Evolutionary conservation across 2,797 vertebrate species (phyloP).

Genomic region (Alectoris magna): DNA sequence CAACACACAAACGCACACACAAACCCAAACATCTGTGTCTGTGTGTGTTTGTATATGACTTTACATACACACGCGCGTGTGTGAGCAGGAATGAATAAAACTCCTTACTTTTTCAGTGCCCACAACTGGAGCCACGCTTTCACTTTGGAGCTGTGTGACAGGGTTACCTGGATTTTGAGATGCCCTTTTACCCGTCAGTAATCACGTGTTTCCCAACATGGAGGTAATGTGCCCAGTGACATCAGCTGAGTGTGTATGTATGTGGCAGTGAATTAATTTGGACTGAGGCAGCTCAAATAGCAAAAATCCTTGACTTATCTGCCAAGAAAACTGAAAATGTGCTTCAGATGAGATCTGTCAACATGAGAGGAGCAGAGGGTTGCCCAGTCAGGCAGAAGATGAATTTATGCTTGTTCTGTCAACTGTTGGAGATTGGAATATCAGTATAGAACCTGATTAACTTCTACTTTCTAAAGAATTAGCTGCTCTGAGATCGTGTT

Average conservation of each 20-base stretch:
- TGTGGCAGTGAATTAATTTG: background rate
- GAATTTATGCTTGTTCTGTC: slow-evolving; percentile 38
- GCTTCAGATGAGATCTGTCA: slow-evolving; percentile 31
- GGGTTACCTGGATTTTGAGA: background rate
- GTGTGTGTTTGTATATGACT: background rate
- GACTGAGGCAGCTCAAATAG: slow-evolving; percentile 35
- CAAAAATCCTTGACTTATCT: slow-evolving; percentile 30
- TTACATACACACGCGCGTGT: background rate
- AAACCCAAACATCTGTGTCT: accelerated
- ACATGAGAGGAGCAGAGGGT: slow-evolving; percentile 3
- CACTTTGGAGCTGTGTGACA: background rate
- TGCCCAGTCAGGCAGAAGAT: slow-evolving; percentile 54
- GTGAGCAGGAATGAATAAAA: background rate
- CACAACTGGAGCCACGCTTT: background rate
- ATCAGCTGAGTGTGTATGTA: background rate
- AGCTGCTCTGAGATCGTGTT: background rate
- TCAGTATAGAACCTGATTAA: slow-evolving; percentile 52
- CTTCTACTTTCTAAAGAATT: slow-evolving; percentile 1
- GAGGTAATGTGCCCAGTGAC: background rate
- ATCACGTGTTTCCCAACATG: background rate
- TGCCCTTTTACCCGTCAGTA: background rate
- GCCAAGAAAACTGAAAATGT: slow-evolving; percentile 46
- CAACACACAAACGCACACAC: background rate
- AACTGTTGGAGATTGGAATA: slow-evolving; percentile 30
- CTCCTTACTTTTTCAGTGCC: background rate